Evolutionary conservation across 1,140 invertebrate species (phyloP).

Genomic region (Drepana arcuata): DNA sequence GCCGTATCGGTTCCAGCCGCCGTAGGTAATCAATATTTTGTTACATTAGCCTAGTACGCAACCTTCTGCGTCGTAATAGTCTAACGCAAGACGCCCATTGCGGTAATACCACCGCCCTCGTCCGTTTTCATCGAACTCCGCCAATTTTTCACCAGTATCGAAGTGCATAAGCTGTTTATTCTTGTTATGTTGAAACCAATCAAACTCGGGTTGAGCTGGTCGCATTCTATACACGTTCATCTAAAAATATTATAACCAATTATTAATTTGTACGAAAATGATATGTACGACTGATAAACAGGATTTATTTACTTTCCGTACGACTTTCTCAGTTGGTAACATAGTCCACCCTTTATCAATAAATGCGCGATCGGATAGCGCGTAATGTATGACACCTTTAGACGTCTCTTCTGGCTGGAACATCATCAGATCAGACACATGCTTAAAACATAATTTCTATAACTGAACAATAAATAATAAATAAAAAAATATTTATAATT

Average conservation of each 20-base stretch:
- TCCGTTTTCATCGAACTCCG: slow-evolving; percentile 51
- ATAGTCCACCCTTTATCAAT: slow-evolving; percentile 66
- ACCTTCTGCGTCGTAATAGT: slow-evolving; percentile 60
- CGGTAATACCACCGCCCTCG: slow-evolving; percentile 46
- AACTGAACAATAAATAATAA: no score
- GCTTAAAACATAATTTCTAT: no score
- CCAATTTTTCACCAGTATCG: slow-evolving; percentile 48
- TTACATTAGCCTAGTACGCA: no score
- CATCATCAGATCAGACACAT: no score
- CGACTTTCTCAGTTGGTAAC: slow-evolving; percentile 59
- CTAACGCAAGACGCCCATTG: slow-evolving; percentile 42
- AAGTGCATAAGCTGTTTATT: slow-evolving; percentile 41
- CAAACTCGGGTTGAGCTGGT: slow-evolving; percentile 54
- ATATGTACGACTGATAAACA: no score
- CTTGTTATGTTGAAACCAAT: slow-evolving; percentile 58
- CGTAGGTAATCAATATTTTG: no score
- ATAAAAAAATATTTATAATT: no score
- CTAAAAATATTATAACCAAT: no score
- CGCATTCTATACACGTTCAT: slow-evolving; percentile 61
- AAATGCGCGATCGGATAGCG: slow-evolving; percentile 51
- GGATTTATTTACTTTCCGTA: slow-evolving; percentile 38
- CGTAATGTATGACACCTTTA: slow-evolving; percentile 50
- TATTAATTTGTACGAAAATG: no score
- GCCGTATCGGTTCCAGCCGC: no score
- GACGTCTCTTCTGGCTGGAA: no score